phyloP scores from a whole-genome alignment of 2,113 vertebrate species.

The Calidris pygmaea region DNA sequence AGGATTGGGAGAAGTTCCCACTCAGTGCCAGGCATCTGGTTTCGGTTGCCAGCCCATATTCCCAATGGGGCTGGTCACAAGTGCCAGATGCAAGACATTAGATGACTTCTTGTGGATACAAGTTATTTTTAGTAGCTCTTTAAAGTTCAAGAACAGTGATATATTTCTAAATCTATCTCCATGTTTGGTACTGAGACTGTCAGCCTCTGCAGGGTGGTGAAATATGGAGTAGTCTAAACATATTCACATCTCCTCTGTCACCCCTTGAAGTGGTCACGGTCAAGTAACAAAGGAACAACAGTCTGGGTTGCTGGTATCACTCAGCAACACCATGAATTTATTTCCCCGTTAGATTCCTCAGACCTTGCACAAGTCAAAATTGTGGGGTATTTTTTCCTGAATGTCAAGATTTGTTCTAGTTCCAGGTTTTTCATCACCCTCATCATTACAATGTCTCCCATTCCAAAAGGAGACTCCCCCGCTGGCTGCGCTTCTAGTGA shows the following conservation, averaged over 20 bases:
- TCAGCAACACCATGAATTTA: background rate
- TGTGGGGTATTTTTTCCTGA: rapidly evolving
- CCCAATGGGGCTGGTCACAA: background rate
- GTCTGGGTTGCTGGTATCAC: background rate
- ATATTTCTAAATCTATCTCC: background rate
- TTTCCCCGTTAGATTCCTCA: background rate
- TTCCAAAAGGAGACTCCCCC: background rate
- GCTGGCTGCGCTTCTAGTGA: background rate
- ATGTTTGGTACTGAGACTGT: background rate
- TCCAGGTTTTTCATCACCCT: background rate
- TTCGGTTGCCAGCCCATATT: background rate
- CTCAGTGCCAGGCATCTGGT: background rate
- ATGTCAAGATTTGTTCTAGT: background rate
- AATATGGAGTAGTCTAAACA: background rate
- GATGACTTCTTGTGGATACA: background rate
- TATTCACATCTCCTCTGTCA: background rate
- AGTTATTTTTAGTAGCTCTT: slow-evolving; percentile 39
- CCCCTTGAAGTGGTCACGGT: background rate
- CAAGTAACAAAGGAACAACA: background rate
- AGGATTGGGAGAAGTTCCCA: background rate
- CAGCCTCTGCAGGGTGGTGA: background rate
- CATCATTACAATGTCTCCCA: background rate
- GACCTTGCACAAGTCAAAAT: background rate
- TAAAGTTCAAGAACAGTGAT: slow-evolving; percentile 7
- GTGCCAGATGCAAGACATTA: background rate